These are phyloP conservation scores for Sympetrum striolatum DNA, from an alignment of 2,888 invertebrate species.

Conservation along the genomic window DNA sequence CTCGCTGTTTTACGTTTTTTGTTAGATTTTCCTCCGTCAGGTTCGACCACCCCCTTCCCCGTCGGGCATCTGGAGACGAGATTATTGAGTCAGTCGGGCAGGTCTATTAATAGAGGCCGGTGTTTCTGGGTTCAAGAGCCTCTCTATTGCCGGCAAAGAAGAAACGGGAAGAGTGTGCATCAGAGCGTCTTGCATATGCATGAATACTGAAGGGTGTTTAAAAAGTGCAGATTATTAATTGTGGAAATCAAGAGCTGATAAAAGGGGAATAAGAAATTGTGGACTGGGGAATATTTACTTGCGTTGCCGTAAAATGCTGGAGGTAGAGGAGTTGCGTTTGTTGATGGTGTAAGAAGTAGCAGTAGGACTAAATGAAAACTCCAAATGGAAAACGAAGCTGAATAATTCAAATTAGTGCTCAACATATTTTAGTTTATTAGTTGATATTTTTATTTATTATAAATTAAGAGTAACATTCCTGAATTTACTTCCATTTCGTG, in stretches of 20 bases:
- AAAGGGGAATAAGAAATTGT: not conserved
- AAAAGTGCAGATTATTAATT: not conserved
- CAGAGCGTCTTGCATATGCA: not conserved
- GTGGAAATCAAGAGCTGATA: conserved; percentile 1
- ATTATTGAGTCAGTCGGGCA: conserved; percentile 40
- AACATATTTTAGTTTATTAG: no score
- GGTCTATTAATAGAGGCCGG: conserved; percentile 14
- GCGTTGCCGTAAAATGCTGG: no score
- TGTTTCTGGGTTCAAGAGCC: not conserved
- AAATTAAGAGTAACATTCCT: no score
- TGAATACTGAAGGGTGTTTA: not conserved
- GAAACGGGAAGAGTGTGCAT: not conserved
- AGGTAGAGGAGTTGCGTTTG: no score
- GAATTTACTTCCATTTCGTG: no score
- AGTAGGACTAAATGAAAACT: no score
- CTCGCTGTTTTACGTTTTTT: not conserved
- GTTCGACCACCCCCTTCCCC: not conserved
- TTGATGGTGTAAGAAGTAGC: no score
- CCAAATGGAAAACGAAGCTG: no score
- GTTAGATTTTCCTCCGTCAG: not conserved
- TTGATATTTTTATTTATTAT: no score
- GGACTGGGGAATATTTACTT: not conserved
- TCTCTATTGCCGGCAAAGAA: not conserved
- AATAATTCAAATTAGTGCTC: no score
- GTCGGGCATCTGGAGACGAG: conserved; percentile 1